Evolutionary conservation across 2,113 vertebrate species (phyloP).

Genomic region (Prinia subflava): DNA sequence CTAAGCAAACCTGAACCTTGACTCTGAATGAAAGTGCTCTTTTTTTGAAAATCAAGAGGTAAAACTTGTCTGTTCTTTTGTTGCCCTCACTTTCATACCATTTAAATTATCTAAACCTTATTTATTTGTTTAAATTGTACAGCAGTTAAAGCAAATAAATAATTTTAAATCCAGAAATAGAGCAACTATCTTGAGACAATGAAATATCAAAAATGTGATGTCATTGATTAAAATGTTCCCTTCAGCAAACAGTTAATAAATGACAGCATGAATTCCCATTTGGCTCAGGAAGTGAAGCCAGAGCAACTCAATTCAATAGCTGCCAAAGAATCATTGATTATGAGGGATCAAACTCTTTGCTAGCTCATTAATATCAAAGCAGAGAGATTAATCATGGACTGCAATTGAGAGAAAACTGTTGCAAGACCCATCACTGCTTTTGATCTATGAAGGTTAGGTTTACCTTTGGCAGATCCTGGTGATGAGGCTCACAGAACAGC

Average conservation of each 20-base stretch:
- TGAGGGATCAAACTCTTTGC: conserved; percentile 34
- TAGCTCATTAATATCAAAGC: conserved; percentile 45
- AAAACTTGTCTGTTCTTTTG: neutral
- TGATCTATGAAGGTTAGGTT: neutral
- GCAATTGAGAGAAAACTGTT: neutral
- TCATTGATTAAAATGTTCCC: conserved; percentile 1
- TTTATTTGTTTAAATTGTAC: neutral
- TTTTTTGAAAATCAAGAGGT: neutral
- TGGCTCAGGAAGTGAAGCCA: neutral
- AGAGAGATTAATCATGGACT: conserved; percentile 50
- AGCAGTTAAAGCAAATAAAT: neutral
- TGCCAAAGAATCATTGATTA: conserved; percentile 57
- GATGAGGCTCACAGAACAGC: neutral
- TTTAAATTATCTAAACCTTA: neutral
- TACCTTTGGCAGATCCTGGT: neutral
- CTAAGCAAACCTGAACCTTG: neutral
- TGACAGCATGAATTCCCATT: conserved; percentile 3
- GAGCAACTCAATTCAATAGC: neutral
- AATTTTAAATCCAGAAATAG: neutral
- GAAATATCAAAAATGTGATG: neutral
- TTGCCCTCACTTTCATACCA: neutral
- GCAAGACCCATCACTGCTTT: neutral
- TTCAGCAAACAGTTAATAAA: conserved; percentile 20
- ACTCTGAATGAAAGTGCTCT: neutral
- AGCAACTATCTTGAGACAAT: neutral